Percentiles rank a stretch among this genome's conserved stretches.
phyloP scores from a whole-genome alignment of 30 jellyfish, hydroid and myxozoan genomes.

The Turritopsis dohrnii region DNA sequence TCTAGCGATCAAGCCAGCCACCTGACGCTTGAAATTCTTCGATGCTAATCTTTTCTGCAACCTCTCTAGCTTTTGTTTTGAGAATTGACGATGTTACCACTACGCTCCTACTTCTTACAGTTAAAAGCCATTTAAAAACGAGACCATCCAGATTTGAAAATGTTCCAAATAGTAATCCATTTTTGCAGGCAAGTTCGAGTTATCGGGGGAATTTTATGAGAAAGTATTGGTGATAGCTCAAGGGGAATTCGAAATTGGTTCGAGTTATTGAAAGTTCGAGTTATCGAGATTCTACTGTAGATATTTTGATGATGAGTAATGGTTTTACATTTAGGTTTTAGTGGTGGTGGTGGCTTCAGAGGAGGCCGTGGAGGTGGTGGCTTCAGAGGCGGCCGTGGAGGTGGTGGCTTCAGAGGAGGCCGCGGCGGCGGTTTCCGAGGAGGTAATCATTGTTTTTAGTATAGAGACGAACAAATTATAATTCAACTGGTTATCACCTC shows the following conservation, averaged over 20 bases:
- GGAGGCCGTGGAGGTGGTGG: constrained; percentile 64
- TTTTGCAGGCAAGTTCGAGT: no score
- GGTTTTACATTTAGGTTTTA: neutral
- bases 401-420: constrained; percentile 51
- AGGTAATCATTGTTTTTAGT: neutral
- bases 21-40: neutral
- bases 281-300: no score
- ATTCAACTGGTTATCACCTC: no score
- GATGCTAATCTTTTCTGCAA: neutral
- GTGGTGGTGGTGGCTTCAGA: constrained; percentile 54
- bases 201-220: no score
- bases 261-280: no score
- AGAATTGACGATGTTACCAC: neutral
- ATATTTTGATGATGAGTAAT: no score
- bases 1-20: no score
- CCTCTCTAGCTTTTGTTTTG: neutral
- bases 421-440: neutral
- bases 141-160: neutral
- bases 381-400: constrained; percentile 60
- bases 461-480: neutral
- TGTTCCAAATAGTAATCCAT: neutral
- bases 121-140: neutral
- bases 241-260: no score
- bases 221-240: no score
- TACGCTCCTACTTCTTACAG: no score